These are phyloP conservation scores for Lymantria dispar DNA, from an alignment of 2,888 invertebrate genomes.

Conservation along the genomic window DNA sequence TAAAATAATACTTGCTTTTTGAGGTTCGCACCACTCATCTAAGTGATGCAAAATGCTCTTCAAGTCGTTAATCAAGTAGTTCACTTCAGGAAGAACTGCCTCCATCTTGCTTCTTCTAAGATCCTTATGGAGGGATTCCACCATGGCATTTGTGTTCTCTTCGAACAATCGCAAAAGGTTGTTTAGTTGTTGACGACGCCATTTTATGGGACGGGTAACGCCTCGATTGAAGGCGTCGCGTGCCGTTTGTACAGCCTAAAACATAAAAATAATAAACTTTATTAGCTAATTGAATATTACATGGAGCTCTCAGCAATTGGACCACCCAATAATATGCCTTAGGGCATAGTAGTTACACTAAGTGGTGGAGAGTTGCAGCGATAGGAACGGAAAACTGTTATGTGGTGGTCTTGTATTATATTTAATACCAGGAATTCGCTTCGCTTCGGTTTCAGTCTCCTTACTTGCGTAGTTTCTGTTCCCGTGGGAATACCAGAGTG, in stretches of 20 bases:
- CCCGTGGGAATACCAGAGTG: too few relatives aligned
- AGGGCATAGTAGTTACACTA: too few relatives aligned
- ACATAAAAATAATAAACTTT: not conserved
- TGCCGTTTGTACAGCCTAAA: constrained; percentile 86
- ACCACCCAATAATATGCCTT: too few relatives aligned
- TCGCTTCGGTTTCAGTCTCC: too few relatives aligned
- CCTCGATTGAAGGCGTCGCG: constrained; percentile 90
- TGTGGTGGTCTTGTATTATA: too few relatives aligned
- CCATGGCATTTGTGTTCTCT: constrained; percentile 89
- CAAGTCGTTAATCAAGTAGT: constrained; percentile 89
- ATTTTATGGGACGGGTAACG: constrained; percentile 90
- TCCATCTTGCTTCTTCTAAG: constrained; percentile 92
- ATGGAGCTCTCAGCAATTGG: too few relatives aligned
- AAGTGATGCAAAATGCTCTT: constrained; percentile 86
- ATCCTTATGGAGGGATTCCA: constrained; percentile 89
- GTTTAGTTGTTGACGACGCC: constrained; percentile 91
- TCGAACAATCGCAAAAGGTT: constrained; percentile 88
- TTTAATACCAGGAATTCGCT: too few relatives aligned
- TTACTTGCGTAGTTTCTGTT: too few relatives aligned
- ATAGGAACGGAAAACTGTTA: too few relatives aligned
- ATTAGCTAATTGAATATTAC: too few relatives aligned
- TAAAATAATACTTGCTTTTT: constrained; percentile 75
- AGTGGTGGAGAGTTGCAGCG: too few relatives aligned
- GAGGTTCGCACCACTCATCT: constrained; percentile 89
- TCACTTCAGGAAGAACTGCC: constrained; percentile 88